Conservation (phyloP, 2,797 vertebrate genomes). For the Chiloscyllium punctatum region DNA sequence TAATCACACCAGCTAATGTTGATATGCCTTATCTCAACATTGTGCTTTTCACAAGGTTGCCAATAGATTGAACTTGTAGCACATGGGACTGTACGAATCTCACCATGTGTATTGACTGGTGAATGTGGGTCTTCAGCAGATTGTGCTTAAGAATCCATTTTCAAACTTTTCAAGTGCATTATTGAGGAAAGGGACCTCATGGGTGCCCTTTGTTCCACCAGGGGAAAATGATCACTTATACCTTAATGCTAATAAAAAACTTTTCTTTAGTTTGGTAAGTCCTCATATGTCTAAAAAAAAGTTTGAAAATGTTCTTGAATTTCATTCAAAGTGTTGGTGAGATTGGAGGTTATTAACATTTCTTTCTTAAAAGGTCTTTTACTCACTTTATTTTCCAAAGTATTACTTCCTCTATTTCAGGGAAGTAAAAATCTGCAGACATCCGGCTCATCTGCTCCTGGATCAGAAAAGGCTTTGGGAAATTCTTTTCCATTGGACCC, state of each 20-base stretch:
- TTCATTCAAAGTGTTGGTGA: neutral
- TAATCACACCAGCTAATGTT: too few species aligned
- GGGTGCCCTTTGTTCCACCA: neutral
- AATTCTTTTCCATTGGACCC: neutral
- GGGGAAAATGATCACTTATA: neutral
- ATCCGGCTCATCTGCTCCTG: neutral
- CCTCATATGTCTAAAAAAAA: neutral
- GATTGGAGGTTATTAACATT: neutral
- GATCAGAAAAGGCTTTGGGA: conserved; percentile 15
- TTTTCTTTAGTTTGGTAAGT: neutral
- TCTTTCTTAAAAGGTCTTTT: neutral
- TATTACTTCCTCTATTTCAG: neutral
- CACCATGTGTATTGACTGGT: too few species aligned
- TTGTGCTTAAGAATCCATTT: too few species aligned
- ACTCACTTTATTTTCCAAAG: neutral
- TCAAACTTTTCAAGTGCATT: too few species aligned
- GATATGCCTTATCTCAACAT: too few species aligned
- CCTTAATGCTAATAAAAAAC: neutral
- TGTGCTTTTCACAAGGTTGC: too few species aligned
- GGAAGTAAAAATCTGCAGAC: neutral
- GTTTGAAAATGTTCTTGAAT: neutral
- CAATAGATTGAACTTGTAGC: too few species aligned
- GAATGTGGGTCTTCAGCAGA: too few species aligned
- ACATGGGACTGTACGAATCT: too few species aligned
- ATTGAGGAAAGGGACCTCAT: too few species aligned